Conservation (phyloP, 2,888 invertebrate species). For the Dryococelus australis region DNA sequence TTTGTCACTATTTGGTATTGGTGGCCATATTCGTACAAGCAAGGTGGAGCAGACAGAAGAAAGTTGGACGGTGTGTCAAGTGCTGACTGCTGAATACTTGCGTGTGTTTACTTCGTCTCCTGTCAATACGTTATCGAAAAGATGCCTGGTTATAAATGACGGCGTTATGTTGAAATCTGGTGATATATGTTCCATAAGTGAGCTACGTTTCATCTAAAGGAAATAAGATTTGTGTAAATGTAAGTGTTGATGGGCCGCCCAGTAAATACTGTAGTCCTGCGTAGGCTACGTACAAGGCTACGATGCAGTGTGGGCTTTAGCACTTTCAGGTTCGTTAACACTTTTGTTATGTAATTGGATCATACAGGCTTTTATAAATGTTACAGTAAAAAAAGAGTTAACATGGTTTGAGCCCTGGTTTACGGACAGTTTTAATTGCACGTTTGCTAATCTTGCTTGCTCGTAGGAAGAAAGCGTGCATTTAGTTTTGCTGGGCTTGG, state of each 20-base stretch:
- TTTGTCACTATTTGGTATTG: slow-evolving; percentile 22
- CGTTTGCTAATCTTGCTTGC: too few relatives aligned
- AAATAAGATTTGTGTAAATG: slow-evolving; percentile 12
- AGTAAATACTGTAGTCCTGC: background rate
- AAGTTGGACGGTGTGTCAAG: slow-evolving; percentile 6
- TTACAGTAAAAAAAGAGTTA: too few relatives aligned
- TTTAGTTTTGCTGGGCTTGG: too few relatives aligned
- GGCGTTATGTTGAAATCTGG: background rate
- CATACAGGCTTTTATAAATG: too few relatives aligned
- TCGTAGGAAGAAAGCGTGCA: too few relatives aligned
- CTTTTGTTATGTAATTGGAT: background rate
- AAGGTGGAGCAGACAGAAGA: slow-evolving; percentile 37
- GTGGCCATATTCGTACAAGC: slow-evolving; percentile 39
- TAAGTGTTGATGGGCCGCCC: slow-evolving; percentile 18
- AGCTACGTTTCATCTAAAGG: background rate
- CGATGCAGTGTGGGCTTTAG: background rate
- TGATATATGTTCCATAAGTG: background rate
- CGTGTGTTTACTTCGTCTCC: background rate
- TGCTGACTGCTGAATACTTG: background rate
- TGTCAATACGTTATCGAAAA: background rate
- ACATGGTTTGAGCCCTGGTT: too few relatives aligned
- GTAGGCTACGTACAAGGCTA: slow-evolving; percentile 16
- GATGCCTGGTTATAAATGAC: background rate
- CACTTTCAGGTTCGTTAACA: background rate
- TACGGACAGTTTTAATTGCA: too few relatives aligned